phyloP scores from a whole-genome alignment of 2,113 vertebrate species.

The Cyrtonyx montezumae region DNA sequence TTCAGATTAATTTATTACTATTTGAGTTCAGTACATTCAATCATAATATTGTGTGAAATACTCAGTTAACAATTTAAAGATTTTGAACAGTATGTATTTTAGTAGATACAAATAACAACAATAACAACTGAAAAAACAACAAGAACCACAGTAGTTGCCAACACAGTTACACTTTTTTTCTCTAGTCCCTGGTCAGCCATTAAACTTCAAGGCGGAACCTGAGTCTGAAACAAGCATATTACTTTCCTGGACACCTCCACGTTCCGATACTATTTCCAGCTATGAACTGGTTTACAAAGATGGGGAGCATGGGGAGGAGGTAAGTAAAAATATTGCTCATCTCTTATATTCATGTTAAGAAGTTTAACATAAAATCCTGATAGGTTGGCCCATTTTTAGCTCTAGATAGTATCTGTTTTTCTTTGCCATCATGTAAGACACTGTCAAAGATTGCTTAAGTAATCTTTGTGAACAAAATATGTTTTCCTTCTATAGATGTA shows the following conservation, averaged over 20 bases:
- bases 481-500: neutral
- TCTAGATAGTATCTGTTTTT: neutral
- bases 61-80: neutral
- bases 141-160: neutral
- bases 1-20: neutral
- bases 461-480: neutral
- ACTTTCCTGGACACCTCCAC: slow-evolving; percentile 93
- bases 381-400: neutral
- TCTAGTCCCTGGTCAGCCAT: slow-evolving; percentile 93
- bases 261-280: slow-evolving; percentile 92
- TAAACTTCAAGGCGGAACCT: slow-evolving; percentile 96
- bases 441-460: neutral
- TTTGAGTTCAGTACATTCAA: neutral
- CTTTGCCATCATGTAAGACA: neutral
- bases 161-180: neutral
- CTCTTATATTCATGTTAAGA: neutral
- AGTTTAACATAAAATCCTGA: too few species aligned
- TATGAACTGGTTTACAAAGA: slow-evolving; percentile 96
- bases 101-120: neutral
- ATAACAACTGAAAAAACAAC: too few species aligned
- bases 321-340: slow-evolving; percentile 37
- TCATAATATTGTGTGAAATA: neutral
- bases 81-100: neutral
- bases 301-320: slow-evolving; percentile 94
- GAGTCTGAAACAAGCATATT: slow-evolving; percentile 97